Base-by-base conservation (phyloP, 2,113 vertebrate genomes). In the Solea solea region DNA sequence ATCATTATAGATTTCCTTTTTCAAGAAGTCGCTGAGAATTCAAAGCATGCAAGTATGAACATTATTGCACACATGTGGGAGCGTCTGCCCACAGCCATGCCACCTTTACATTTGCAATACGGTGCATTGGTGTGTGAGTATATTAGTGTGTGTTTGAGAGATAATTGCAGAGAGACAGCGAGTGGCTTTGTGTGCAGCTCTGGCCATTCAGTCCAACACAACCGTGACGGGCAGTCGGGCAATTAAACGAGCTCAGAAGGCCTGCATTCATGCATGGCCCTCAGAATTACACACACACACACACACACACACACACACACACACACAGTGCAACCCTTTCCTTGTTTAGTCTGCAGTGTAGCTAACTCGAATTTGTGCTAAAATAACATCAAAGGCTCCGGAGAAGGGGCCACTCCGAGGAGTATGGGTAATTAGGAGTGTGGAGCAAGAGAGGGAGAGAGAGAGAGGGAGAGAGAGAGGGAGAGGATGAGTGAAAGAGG, bases 321-420 rank as follows among this genome's bases (percentile, higher is more conserved):
- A 10, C 69, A 64, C 63, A 52, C 28, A 83, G 83, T 15, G 46
- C 74, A 78, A 81, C 41, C 62, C 56, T 70, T 56, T 77, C 59
- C 84, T 72, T 86, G 86, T 86, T 90, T 90, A 84, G 88, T 89
- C 89, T 86, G 76, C 80, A 83, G 77, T 70, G 82, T 49, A 80
- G 85, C 76, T 63, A 76, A 88, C 85, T 74, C 80, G 86, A 90
- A 90, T 86, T 80, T 88, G 69, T 2, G 61, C 80, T 84, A 81
- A 89, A 90, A 90, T 88, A 90, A 89, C 89, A 88, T 92, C 88
- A 89, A 92, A 90, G 89, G 66, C 49, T 77, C 42, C 40, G 61
- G 83, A 80, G 83, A 81, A 86, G 90, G 77, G 69, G 84, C 86
- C 88, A 85, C 70, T 72, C 69, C 9, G 73, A 82, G 83, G 69